phyloP scores from a whole-genome alignment of 2,797 vertebrate species.

The Stomatorhinus walkeri region DNA sequence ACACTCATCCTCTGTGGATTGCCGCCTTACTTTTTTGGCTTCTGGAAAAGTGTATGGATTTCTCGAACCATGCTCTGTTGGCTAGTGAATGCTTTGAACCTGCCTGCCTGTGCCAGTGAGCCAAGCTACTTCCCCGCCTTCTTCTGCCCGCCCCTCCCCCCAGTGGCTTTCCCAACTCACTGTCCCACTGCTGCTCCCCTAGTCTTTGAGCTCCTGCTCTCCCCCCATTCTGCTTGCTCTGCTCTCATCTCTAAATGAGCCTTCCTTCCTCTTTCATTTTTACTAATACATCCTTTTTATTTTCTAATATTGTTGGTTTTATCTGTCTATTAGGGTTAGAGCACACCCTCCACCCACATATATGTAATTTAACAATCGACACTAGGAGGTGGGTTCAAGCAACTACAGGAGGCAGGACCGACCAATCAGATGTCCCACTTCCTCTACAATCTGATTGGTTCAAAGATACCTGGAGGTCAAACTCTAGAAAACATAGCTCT shows the following conservation, averaged over 20 bases:
- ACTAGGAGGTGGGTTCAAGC: background rate
- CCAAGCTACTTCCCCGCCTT: background rate
- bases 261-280: background rate
- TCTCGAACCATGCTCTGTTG: background rate
- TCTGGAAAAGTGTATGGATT: background rate
- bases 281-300: background rate
- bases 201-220: background rate
- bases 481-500: background rate
- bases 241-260: background rate
- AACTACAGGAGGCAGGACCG: background rate
- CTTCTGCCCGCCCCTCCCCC: too few relatives aligned
- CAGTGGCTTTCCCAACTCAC: background rate
- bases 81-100: background rate
- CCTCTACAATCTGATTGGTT: background rate
- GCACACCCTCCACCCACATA: background rate
- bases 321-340: background rate
- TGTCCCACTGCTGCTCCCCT: background rate
- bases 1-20: constrained; percentile 31
- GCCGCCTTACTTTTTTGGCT: constrained; percentile 11
- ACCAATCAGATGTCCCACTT: background rate
- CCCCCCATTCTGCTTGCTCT: background rate
- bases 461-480: background rate
- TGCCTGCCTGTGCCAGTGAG: background rate
- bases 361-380: background rate
- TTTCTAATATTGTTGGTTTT: background rate